Percentiles rank a stretch among this genome's conserved stretches.
Conservation (phyloP, 2,797 vertebrate species). For the Brachymystax lenok region DNA sequence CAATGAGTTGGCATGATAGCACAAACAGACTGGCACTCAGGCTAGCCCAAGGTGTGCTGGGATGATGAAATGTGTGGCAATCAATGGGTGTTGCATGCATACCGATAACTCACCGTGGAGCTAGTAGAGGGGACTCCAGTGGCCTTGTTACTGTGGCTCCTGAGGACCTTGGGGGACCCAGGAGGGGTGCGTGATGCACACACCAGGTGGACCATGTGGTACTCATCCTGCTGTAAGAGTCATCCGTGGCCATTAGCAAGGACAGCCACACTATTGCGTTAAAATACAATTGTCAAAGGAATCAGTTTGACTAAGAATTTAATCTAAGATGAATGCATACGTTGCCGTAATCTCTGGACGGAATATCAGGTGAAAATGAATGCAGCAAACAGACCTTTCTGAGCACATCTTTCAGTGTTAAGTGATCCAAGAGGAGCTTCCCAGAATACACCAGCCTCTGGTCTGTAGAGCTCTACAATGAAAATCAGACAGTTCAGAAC, state of each 20-base stretch:
- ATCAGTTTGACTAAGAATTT: not conserved
- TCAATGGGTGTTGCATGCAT: not conserved
- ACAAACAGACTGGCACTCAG: not conserved
- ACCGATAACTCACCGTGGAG: constrained; percentile 78
- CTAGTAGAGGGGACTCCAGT: constrained; percentile 63
- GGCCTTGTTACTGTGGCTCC: constrained; percentile 68
- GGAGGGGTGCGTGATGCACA: constrained; percentile 89
- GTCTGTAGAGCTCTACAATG: constrained; percentile 89
- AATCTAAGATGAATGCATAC: not conserved
- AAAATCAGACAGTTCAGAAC: constrained; percentile 58
- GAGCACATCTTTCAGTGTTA: constrained; percentile 93
- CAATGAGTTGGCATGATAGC: not conserved
- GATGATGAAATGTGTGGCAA: constrained; percentile 63
- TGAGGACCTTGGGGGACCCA: constrained; percentile 83
- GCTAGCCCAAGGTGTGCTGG: not conserved
- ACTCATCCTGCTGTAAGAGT: constrained; percentile 88
- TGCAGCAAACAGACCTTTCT: constrained; percentile 83
- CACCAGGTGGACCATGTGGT: constrained; percentile 97
- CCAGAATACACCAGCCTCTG: constrained; percentile 97
- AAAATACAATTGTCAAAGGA: not conserved
- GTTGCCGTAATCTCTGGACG: not conserved
- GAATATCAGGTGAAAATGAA: not conserved
- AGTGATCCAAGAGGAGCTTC: constrained; percentile 91
- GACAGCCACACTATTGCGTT: constrained; percentile 13
- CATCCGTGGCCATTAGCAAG: constrained; percentile 37